Evolutionary conservation across 2,888 invertebrate genomes (phyloP), one percentile per base, ranked within the genome.

Genomic region (Beris morrisii): DNA sequence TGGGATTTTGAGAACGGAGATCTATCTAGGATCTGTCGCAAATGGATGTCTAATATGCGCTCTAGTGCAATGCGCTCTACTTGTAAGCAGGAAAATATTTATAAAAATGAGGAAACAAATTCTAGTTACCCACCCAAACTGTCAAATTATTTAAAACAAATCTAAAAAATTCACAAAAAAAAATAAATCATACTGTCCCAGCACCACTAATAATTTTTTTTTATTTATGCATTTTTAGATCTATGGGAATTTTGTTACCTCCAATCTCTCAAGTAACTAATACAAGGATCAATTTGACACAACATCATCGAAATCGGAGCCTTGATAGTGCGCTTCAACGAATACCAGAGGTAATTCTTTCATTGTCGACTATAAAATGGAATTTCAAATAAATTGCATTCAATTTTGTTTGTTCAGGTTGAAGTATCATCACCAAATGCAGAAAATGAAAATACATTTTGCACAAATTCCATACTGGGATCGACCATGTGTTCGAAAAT

Each of bases 291-390:
- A 81, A 81, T 74, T 75, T 80, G 72, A 81, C 89, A 71, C 87
- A 88, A 75, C 92, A 92, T 79, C 93, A 93, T 82, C 87, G 94
- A 74, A 94, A 94, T 83, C 87, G 94, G 72, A 93, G 93, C 78
- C 83, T 94, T 79, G 94, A 95, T 80, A 94, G 93, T 67, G 94
- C 93, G 69, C 84, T 93, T 71, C 93, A 93, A 80, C 85, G 92
- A 79, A 93, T 94, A 78, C 93, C 93, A 69, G 93, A 93, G 84
- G 92, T 81, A 71, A 77, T 75, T 75, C 66, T 59, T 56, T 28
- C 31, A 54, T 46, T 55, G 59, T 22, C n/a, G 46, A 38, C 58
- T n/a, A 28, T 43, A 15, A 57, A 57, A 28, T 12, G 4, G 7
- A 57, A 32, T 15, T 43, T n/a, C 22, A 22, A 22, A 22, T 22